A percentile compares a stretch with the other conserved stretches of the same genome.
Conservation (phyloP, 2,888 invertebrate species). For the Drosophila multiciliata region DNA sequence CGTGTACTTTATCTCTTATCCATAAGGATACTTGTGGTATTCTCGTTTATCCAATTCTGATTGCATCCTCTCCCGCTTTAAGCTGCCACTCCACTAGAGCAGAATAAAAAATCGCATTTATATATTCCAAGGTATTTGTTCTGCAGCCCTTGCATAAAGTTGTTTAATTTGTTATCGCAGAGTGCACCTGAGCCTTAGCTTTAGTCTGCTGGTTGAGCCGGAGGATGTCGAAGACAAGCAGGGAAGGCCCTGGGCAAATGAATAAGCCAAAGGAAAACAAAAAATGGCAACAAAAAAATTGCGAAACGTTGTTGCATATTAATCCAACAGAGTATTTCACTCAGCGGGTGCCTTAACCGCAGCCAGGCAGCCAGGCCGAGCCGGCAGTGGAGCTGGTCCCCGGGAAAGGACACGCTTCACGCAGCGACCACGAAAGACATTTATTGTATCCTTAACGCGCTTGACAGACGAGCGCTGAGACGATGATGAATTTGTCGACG, state of each 20-base stretch:
- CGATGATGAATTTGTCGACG: slow-evolving; percentile 76
- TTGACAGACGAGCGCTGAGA: slow-evolving; percentile 79
- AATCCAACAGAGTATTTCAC: slow-evolving; percentile 79
- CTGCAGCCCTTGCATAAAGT: slow-evolving; percentile 65
- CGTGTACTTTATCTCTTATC: slow-evolving; percentile 1
- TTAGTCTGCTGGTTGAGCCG: slow-evolving; percentile 15
- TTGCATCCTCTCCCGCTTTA: slow-evolving; percentile 12
- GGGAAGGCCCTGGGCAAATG: slow-evolving; percentile 62
- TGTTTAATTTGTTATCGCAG: slow-evolving; percentile 78
- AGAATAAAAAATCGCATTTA: slow-evolving; percentile 24
- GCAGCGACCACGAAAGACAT: slow-evolving; percentile 73
- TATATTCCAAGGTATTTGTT: slow-evolving; percentile 26
- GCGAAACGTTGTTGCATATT: slow-evolving; percentile 77
- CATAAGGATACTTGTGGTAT: background rate
- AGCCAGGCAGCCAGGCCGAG: slow-evolving; percentile 19
- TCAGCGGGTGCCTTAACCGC: slow-evolving; percentile 59
- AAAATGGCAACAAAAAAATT: slow-evolving; percentile 64
- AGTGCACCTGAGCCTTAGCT: slow-evolving; percentile 71
- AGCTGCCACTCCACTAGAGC: slow-evolving; percentile 7
- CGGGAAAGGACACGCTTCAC: slow-evolving; percentile 38
- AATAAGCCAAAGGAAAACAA: slow-evolving; percentile 67
- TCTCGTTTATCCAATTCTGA: slow-evolving; percentile 17
- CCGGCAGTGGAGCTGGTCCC: slow-evolving; percentile 22
- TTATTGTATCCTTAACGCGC: slow-evolving; percentile 79
- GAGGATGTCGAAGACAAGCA: slow-evolving; percentile 23